Evolutionary conservation across 2,888 invertebrate species (phyloP).

Genomic region (Drosophila dives): DNA sequence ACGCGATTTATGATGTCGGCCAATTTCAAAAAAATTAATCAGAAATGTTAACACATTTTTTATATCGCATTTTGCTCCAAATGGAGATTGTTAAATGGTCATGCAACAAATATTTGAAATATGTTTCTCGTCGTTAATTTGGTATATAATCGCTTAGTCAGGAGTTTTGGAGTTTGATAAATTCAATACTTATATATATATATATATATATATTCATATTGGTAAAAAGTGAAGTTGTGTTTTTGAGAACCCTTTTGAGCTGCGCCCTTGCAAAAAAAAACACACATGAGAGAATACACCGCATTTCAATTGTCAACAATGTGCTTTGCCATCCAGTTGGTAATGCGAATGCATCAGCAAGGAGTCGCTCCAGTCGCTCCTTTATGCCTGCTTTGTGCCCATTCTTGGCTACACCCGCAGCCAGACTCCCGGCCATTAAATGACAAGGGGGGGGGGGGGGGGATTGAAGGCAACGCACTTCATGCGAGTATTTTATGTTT

Average conservation of each 20-base stretch:
- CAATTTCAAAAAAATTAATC: not conserved
- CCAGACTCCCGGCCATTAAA: constrained; percentile 8
- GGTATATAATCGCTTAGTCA: not conserved
- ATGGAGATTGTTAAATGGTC: not conserved
- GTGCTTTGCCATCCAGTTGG: constrained; percentile 39
- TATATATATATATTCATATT: not conserved
- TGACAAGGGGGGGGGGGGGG: not conserved
- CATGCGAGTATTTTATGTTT: constrained; percentile 75
- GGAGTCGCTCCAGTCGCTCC: constrained; percentile 44
- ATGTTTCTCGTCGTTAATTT: not conserved
- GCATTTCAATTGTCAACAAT: constrained; percentile 72
- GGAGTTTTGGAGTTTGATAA: not conserved
- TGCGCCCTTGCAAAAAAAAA: constrained; percentile 48
- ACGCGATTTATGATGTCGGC: not conserved
- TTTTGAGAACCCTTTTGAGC: constrained; percentile 2
- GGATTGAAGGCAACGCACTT: constrained; percentile 51
- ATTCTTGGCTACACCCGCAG: not conserved
- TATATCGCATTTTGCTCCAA: not conserved
- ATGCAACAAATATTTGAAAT: not conserved
- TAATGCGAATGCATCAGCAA: constrained; percentile 68
- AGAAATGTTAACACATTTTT: not conserved
- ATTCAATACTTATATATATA: not conserved
- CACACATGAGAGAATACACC: constrained; percentile 59
- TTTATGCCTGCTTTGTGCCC: constrained; percentile 42
- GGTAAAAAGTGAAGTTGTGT: not conserved